Evolutionary conservation across 2,888 invertebrate genomes (phyloP).

Genomic region (Isoperla grammatica): DNA sequence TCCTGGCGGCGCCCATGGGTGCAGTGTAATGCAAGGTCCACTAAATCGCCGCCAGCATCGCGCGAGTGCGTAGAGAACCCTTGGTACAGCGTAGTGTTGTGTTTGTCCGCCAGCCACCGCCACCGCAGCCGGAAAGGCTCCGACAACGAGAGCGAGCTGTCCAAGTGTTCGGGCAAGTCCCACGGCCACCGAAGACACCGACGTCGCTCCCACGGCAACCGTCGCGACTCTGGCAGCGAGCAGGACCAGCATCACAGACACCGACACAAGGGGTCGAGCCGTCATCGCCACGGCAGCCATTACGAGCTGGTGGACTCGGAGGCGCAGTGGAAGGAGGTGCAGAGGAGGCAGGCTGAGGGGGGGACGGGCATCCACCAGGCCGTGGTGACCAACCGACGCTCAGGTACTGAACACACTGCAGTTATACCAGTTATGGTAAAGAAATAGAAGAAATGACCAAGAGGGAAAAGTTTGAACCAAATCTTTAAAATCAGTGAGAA

Average conservation of each 20-base stretch:
- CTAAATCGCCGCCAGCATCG: too few relatives aligned
- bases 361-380: conserved; percentile 61
- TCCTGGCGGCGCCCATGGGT: too few relatives aligned
- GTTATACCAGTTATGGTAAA: too few relatives aligned
- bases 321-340: conserved; percentile 83
- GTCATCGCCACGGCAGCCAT: conserved; percentile 38
- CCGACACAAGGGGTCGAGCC: conserved; percentile 36
- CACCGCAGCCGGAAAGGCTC: conserved; percentile 78
- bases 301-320: conserved; percentile 80
- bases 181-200: conserved; percentile 69
- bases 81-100: too few relatives aligned
- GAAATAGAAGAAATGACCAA: too few relatives aligned
- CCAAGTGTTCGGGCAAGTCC: conserved; percentile 76
- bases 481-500: too few relatives aligned
- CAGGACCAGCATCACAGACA: conserved; percentile 55
- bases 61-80: too few relatives aligned
- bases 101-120: conserved; percentile 52
- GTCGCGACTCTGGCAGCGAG: conserved; percentile 64
- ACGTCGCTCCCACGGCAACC: conserved; percentile 61
- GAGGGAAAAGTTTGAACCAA: too few relatives aligned
- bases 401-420: conserved; percentile 21
- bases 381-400: conserved; percentile 52
- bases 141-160: conserved; percentile 86
- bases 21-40: too few relatives aligned
- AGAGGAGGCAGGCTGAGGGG: conserved; percentile 62